Evolutionary conservation across 2,113 vertebrate genomes (phyloP).

Genomic region (Orthonyx spaldingii): DNA sequence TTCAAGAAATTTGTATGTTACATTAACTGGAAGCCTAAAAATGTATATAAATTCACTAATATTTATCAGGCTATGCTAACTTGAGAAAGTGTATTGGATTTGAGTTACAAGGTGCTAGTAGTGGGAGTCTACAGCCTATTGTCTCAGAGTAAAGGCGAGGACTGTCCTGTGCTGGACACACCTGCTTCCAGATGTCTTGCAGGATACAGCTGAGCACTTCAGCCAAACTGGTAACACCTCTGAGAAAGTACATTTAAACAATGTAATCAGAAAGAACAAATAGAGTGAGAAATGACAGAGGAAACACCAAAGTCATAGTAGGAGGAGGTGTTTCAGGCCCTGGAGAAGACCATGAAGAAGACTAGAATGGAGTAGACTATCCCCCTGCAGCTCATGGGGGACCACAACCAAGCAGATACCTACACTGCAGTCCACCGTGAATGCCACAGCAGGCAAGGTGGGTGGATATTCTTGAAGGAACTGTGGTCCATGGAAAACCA

Average conservation of each 20-base stretch:
- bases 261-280: not conserved
- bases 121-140: not conserved
- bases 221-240: not conserved
- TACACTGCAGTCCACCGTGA: not conserved
- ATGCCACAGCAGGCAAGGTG: not conserved
- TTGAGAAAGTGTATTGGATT: not conserved
- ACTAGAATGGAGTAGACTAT: not conserved
- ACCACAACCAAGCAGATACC: not conserved
- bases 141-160: not conserved
- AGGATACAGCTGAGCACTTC: not conserved
- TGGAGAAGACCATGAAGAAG: not conserved
- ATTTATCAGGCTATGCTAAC: not conserved
- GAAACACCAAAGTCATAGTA: not conserved
- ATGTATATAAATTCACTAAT: not conserved
- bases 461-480: not conserved
- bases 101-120: not conserved
- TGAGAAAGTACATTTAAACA: not conserved
- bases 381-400: not conserved
- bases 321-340: not conserved
- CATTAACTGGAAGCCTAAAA: not conserved
- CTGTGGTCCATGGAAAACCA: not conserved
- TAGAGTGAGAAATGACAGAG: not conserved
- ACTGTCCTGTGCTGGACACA: not conserved
- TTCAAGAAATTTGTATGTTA: not conserved
- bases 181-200: accelerated